phyloP scores from a whole-genome alignment of 2,888 invertebrate species.

The Epinotia nisella region DNA sequence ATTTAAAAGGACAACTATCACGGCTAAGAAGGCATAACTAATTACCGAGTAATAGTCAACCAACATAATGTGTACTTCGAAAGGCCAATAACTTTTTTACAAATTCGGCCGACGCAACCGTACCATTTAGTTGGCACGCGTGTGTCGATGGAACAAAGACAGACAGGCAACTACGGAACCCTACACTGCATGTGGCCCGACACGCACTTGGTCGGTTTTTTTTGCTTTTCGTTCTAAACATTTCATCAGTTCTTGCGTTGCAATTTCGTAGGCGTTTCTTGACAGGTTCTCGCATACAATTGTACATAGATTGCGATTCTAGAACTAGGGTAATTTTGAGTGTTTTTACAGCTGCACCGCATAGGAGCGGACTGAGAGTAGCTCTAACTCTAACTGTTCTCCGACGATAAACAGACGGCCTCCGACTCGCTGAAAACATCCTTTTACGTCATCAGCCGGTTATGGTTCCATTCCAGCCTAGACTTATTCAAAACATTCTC shows the following conservation, averaged over 20 bases:
- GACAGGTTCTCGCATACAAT: conserved; percentile 61
- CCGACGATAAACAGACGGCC: conserved; percentile 82
- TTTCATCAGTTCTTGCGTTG: conserved; percentile 55
- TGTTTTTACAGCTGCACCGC: conserved; percentile 82
- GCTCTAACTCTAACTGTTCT: conserved; percentile 77
- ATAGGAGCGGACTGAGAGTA: conserved; percentile 72
- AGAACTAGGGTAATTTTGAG: conserved; percentile 71
- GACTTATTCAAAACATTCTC: conserved; percentile 50
- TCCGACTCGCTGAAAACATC: conserved; percentile 81
- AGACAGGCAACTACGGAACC: too few species aligned
- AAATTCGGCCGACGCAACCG: too few species aligned
- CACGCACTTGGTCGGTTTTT: too few species aligned
- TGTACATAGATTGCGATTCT: conserved; percentile 65
- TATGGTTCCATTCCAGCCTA: conserved; percentile 70
- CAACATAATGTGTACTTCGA: too few species aligned
- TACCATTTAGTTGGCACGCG: too few species aligned
- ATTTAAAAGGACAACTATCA: too few species aligned
- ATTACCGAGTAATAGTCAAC: too few species aligned
- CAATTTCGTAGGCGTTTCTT: conserved; percentile 61
- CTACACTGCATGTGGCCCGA: too few species aligned
- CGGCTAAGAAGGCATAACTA: too few species aligned
- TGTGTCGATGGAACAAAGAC: too few species aligned
- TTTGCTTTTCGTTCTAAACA: conserved; percentile 42
- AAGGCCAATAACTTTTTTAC: too few species aligned
- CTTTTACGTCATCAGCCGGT: conserved; percentile 82